phyloP scores from a whole-genome alignment of 2,797 vertebrate species.

The Harpagifer antarcticus region DNA sequence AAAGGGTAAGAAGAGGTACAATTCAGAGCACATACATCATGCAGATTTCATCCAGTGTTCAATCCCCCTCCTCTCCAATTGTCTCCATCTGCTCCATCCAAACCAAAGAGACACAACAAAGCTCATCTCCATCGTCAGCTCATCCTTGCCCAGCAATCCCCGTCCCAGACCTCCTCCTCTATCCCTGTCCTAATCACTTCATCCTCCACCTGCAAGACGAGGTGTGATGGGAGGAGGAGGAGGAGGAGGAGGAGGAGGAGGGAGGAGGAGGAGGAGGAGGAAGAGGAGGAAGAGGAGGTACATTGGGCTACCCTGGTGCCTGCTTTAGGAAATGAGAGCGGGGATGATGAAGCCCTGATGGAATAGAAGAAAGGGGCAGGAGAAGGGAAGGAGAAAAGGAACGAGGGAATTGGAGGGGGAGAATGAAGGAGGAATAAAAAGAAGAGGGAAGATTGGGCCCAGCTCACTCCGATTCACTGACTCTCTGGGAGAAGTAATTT shows the following conservation, averaged over 20 bases:
- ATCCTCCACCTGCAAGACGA: conserved; percentile 20
- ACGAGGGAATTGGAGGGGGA: neutral
- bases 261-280: neutral
- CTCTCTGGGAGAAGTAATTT: conserved; percentile 53
- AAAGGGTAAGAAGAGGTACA: neutral
- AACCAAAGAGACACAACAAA: conserved; percentile 20
- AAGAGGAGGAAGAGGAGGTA: neutral
- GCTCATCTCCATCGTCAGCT: conserved; percentile 35
- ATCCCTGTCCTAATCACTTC: conserved; percentile 41
- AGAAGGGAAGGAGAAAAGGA: conserved; percentile 12
- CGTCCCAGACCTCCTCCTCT: conserved; percentile 24
- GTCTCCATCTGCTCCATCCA: conserved; percentile 37
- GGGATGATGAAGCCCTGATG: conserved; percentile 24
- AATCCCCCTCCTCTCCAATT: conserved; percentile 37
- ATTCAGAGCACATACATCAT: conserved; percentile 36
- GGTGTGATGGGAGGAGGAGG: conserved; percentile 7
- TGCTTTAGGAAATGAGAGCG: conserved; percentile 48
- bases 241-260: conserved; percentile 9
- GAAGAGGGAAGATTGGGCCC: conserved; percentile 11
- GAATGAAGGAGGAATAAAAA: neutral
- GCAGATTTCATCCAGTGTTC: conserved; percentile 25
- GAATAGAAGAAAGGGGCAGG: conserved; percentile 26
- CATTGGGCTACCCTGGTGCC: conserved; percentile 5
- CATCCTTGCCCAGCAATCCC: conserved; percentile 10
- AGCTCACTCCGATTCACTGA: conserved; percentile 46